Evolutionary conservation across 1,140 invertebrate genomes (phyloP), one percentile per base, ranked within the genome.

Genomic region (Paracyclopina nana): DNA sequence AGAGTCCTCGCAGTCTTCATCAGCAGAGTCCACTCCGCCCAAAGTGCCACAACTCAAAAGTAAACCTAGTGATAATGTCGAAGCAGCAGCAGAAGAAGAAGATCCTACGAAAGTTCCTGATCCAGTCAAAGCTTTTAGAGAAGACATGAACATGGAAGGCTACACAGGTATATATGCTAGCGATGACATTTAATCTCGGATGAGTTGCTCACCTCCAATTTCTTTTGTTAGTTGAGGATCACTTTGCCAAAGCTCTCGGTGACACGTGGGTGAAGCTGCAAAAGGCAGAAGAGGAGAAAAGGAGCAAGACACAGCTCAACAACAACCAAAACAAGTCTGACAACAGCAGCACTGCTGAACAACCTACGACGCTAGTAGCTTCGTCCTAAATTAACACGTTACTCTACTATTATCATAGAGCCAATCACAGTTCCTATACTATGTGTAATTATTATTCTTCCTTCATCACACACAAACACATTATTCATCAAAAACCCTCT

Each of bases 241-340:
- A 95, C 61, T 94, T 94, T 66, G 84, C 86, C 11, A 92, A 94
- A 70, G 87, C 90, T 1, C 69, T 94, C 4, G 87, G 87, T 1
- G 84, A 90, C 54, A 91, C 84, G 0, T 95, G 87, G 87, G 73
- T 78, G 52, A 80, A 82, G 64, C 70, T 95, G 22, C 66, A 69
- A 53, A 63, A 62, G 5, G 61, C 63, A n/a, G n/a, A 38, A 9
- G 20, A 38, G 9, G 34, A 38, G 9, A 38, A 38, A 5, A 5
- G n/a, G 3, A 38, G 20, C n/a, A n/a, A n/a, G 14, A 16, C 20
- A 8, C n/a, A n/a, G n/a, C n/a, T n/a, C n/a, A n/a, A n/a, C n/a
- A n/a, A n/a, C n/a, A n/a, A n/a, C n/a, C n/a, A n/a, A n/a, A n/a
- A n/a, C n/a, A n/a, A n/a, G n/a, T n/a, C n/a, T n/a, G n/a, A n/a